Evolutionary conservation across 2,888 invertebrate species (phyloP).

Genomic region (Mimas tiliae): DNA sequence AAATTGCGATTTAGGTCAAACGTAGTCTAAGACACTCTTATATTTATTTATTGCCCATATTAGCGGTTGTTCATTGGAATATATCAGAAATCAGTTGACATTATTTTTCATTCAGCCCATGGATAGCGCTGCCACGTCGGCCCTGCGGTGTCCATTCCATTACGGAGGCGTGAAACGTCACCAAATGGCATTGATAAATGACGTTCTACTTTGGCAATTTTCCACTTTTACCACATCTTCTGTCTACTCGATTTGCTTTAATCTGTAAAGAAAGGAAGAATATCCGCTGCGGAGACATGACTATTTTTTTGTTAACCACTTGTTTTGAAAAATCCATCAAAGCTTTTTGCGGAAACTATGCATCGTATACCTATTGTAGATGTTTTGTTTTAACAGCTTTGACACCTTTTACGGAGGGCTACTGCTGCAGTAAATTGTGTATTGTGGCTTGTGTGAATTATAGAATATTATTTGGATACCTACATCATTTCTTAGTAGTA

Average conservation of each 20-base stretch:
- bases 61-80: neutral
- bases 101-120: neutral
- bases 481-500: constrained; percentile 33
- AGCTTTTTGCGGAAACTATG: neutral
- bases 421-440: too few species aligned
- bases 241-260: constrained; percentile 56
- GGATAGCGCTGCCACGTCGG: constrained; percentile 44
- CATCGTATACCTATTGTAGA: neutral
- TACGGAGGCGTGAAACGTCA: constrained; percentile 62
- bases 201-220: constrained; percentile 65
- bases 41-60: neutral
- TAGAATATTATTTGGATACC: neutral
- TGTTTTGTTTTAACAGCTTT: neutral
- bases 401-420: too few species aligned
- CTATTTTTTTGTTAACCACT: neutral
- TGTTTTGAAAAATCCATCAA: neutral
- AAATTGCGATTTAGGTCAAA: neutral
- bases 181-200: constrained; percentile 68
- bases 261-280: constrained; percentile 51
- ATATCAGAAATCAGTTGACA: constrained; percentile 30
- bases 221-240: constrained; percentile 58
- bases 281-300: neutral
- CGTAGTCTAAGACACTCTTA: neutral
- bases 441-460: too few species aligned
- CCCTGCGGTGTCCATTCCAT: constrained; percentile 51